Evolutionary conservation across 2,888 invertebrate species (phyloP), one percentile per base, ranked within the genome.

Genomic region (Odiellus spinosus): DNA sequence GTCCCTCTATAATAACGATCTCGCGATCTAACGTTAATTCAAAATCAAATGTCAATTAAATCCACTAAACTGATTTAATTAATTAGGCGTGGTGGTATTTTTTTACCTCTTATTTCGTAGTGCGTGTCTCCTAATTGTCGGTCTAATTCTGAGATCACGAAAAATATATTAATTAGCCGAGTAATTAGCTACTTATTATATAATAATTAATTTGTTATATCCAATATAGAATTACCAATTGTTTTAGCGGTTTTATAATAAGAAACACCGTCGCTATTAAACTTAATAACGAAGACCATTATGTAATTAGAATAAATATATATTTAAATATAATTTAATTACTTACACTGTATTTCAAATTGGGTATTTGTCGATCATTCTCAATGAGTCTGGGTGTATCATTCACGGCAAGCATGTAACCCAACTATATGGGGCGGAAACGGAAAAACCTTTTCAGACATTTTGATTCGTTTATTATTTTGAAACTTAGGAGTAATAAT

Each of bases 341-440:
- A 48, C 61, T 61, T 59, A 80, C 81, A 75, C 79, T 77, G 60
- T 79, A 83, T 59, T 80, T 76, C 61, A 82, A 73, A 45, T 76
- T 73, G 1, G 77, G 75, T 48, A 81, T 66, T 44, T 73, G 64
- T 54, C 75, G 71, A 46, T 77, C 72, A 1, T 73, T 70, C 42
- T 70, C 67, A 3, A 70, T 67, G 45, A 71, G 59, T 0, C 71
- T 67, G 1, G 70, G 71, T 75, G 80, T 78, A 50, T 73, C 71
- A 45, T 76, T 77, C n/a, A 87, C 73, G 0, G 77, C 78, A 11
- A 88, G 68, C 51, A 87, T 67, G 66, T 83, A 85, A 0, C 87
- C 83, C n/a, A n/a, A n/a, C n/a, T n/a, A n/a, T n/a, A n/a, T n/a
- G n/a, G n/a, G n/a, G n/a, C n/a, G 14, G 35, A 35, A 35, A 14